phyloP scores from a whole-genome alignment of 2,888 invertebrate species.

The Buathra laborator region DNA sequence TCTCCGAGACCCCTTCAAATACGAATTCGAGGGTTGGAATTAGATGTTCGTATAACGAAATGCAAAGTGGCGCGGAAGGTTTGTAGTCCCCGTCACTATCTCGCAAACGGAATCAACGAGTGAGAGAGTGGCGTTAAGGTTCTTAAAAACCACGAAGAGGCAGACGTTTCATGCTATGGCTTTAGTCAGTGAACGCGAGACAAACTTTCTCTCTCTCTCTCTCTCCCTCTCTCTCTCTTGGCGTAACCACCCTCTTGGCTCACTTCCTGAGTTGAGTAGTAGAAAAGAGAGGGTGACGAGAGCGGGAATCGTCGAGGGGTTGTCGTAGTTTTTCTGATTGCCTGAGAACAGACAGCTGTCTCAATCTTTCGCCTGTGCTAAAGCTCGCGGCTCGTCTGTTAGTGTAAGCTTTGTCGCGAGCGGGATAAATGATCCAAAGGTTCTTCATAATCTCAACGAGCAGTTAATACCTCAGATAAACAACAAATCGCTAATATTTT shows the following conservation, averaged over 20 bases:
- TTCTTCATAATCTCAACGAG: conserved; percentile 18
- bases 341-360: conserved; percentile 84
- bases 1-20: conserved; percentile 71
- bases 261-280: conserved; percentile 55
- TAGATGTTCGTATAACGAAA: conserved; percentile 77
- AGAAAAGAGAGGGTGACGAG: conserved; percentile 32
- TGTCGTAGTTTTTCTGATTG: conserved; percentile 84
- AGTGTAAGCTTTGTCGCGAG: conserved; percentile 34
- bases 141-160: conserved; percentile 80
- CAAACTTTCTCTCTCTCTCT: conserved; percentile 28
- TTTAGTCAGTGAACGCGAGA: conserved; percentile 54
- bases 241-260: conserved; percentile 60
- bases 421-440: conserved; percentile 38
- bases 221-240: conserved; percentile 35
- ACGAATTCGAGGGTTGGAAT: conserved; percentile 72
- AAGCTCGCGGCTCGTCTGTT: conserved; percentile 52
- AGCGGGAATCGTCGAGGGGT: conserved; percentile 66
- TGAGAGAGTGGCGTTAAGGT: conserved; percentile 79
- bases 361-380: conserved; percentile 78
- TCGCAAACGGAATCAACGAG: conserved; percentile 71
- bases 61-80: conserved; percentile 76
- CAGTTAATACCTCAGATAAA: neutral
- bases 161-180: conserved; percentile 71
- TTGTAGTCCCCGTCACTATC: conserved; percentile 72
- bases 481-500: conserved; percentile 10